Conservation (phyloP, 2,113 vertebrate species). For the Menura novaehollandiae region DNA sequence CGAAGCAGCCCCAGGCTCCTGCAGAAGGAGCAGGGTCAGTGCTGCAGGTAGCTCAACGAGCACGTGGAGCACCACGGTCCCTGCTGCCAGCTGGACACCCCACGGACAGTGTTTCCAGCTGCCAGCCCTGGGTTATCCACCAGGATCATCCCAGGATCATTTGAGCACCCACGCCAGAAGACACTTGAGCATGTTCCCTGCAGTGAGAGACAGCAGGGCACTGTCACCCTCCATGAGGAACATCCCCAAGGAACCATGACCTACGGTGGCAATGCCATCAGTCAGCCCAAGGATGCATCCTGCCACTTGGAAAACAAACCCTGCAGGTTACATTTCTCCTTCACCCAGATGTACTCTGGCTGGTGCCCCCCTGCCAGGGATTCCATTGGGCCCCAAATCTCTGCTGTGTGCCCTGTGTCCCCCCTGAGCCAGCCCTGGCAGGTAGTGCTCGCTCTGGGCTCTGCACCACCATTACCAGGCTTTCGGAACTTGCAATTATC, state of each 20-base stretch:
- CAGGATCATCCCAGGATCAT: neutral
- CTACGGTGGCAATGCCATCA: rapidly evolving
- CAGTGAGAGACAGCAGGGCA: neutral
- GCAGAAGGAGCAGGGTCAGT: neutral
- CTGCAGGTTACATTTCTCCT: neutral
- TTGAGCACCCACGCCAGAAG: neutral
- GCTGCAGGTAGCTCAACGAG: neutral
- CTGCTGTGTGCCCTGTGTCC: neutral
- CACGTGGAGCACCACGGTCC: rapidly evolving
- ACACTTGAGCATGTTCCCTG: neutral
- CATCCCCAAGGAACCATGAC: rapidly evolving
- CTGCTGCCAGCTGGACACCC: neutral
- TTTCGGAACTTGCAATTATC: neutral
- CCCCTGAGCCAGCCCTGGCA: neutral
- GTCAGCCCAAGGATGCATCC: neutral
- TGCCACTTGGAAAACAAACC: neutral
- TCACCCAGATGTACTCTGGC: neutral
- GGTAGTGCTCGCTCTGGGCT: rapidly evolving
- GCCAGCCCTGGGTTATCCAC: neutral
- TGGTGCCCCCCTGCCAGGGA: neutral
- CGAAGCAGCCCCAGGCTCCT: neutral
- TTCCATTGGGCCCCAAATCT: rapidly evolving
- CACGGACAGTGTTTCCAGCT: neutral
- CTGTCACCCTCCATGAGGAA: neutral
- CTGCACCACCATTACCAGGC: neutral